phyloP scores from a whole-genome alignment of 2,797 vertebrate genomes.

The Harpagifer antarcticus region DNA sequence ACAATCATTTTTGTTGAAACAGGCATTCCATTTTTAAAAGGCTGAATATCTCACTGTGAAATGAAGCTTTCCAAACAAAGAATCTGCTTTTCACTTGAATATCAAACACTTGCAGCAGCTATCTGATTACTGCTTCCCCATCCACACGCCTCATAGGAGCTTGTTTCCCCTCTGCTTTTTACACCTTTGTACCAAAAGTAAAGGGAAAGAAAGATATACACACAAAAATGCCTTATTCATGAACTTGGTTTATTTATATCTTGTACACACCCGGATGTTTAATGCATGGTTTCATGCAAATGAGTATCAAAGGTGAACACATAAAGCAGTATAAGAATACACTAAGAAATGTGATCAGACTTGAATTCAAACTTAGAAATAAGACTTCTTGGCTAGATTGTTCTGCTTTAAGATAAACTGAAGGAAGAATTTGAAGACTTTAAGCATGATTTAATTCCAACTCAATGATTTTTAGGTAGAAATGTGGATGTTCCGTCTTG shows the following conservation, averaged over 20 bases:
- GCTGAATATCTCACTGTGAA: constrained; percentile 41
- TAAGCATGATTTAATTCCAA: background rate
- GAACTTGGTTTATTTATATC: background rate
- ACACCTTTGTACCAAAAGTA: constrained; percentile 13
- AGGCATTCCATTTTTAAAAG: constrained; percentile 42
- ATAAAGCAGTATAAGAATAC: background rate
- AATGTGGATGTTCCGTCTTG: background rate
- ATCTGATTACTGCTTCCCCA: constrained; percentile 24
- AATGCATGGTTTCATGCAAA: constrained; percentile 13
- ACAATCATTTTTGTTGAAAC: constrained; percentile 47
- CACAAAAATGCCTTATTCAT: constrained; percentile 13
- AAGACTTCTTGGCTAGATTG: background rate
- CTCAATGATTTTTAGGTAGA: background rate
- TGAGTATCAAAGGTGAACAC: background rate
- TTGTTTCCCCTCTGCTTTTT: background rate
- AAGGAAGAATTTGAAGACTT: background rate
- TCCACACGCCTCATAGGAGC: background rate
- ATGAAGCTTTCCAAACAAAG: constrained; percentile 46
- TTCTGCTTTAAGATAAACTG: background rate
- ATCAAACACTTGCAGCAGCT: constrained; percentile 38
- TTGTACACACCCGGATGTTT: background rate
- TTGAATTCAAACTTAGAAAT: background rate
- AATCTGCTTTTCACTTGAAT: constrained; percentile 35
- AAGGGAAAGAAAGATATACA: background rate
- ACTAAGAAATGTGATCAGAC: background rate